These are phyloP conservation scores for Trinectes maculatus DNA, from an alignment of 2,113 vertebrate species.

Conservation along the genomic window DNA sequence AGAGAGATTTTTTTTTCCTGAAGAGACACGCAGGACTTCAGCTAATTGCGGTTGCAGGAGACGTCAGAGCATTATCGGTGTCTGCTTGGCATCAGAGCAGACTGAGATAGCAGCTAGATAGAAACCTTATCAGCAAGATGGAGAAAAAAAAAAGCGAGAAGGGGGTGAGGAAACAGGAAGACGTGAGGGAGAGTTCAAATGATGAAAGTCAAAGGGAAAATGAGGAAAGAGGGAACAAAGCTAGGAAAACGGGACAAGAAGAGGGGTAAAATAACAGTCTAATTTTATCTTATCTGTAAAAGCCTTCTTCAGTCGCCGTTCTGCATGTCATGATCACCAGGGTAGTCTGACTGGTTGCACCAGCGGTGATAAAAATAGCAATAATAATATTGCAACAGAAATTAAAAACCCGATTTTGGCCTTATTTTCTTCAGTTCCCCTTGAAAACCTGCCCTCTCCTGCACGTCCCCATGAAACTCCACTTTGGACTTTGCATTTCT, in stretches of 20 bases:
- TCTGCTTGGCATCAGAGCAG: slow-evolving; percentile 57
- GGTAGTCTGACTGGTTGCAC: slow-evolving; percentile 32
- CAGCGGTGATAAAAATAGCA: too few relatives aligned
- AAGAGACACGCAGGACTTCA: slow-evolving; percentile 33
- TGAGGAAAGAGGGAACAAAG: background rate
- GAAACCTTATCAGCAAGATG: slow-evolving; percentile 56
- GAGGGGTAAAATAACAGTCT: slow-evolving; percentile 32
- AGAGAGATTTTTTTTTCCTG: slow-evolving; percentile 6
- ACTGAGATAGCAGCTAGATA: slow-evolving; percentile 64
- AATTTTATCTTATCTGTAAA: slow-evolving; percentile 44
- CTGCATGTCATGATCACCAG: slow-evolving; percentile 29
- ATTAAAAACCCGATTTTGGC: slow-evolving; percentile 1
- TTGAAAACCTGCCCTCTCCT: slow-evolving; percentile 17
- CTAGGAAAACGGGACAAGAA: slow-evolving; percentile 1
- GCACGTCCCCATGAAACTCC: slow-evolving; percentile 15
- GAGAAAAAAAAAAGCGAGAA: slow-evolving; percentile 51
- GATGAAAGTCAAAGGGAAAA: slow-evolving; percentile 32
- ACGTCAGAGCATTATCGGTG: slow-evolving; percentile 60
- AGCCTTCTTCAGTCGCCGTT: slow-evolving; percentile 34
- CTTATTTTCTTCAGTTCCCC: slow-evolving; percentile 20
- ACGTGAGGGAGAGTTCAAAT: slow-evolving; percentile 24
- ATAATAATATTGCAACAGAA: background rate
- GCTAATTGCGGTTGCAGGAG: slow-evolving; percentile 70
- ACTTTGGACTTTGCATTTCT: slow-evolving; percentile 31
- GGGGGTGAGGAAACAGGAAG: slow-evolving; percentile 34